Evolutionary conservation across 2,113 vertebrate species (phyloP), one percentile per base, ranked within the genome.

Genomic region (Caranx ignobilis): DNA sequence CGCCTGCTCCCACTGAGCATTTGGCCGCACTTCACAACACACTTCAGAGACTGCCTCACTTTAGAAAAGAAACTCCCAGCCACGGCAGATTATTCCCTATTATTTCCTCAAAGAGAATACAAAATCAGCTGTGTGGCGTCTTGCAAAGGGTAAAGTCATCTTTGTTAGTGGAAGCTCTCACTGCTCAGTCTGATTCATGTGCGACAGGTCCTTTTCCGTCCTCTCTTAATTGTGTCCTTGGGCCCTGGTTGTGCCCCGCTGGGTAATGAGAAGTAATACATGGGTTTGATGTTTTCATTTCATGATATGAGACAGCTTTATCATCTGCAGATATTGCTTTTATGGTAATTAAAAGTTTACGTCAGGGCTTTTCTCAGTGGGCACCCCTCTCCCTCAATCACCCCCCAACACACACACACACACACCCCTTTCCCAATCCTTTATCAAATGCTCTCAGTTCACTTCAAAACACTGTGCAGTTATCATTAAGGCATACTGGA

Each of bases 51-150:
- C 37, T 10, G 65, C 19, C 48, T 54, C 34, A 34, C 18, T 60
- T 73, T 79, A 76, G 76, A 66, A 88, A 79, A 86, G 83, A 68
- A 72, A 47, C 75, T 75, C 47, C 41, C 10, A 75, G 65, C 57
- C 75, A 31, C 2, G 12, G 55, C 78, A 79, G 6, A 86, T 84
- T 71, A 81, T 71, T 75, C 45, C 19, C 79, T 61, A 61, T 71
- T 62, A 84, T 66, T 77, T 83, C 68, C 78, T 83, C 74, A 90
- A 88, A 90, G 77, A 87, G 80, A 91, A 91, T 84, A 37, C 37
- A 59, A 70, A 86, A 84, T 71, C 48, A 50, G 81, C 61, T 82
- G 60, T 47, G 59, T 54, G 45, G 50, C n/a, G 0, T 78, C 50
- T 76, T 21, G 48, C 52, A n/a, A 72, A 63, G 70, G 50, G 50